Base-by-base conservation (phyloP, 1,140 invertebrate genomes). In the Zaprionus tsacasi region DNA sequence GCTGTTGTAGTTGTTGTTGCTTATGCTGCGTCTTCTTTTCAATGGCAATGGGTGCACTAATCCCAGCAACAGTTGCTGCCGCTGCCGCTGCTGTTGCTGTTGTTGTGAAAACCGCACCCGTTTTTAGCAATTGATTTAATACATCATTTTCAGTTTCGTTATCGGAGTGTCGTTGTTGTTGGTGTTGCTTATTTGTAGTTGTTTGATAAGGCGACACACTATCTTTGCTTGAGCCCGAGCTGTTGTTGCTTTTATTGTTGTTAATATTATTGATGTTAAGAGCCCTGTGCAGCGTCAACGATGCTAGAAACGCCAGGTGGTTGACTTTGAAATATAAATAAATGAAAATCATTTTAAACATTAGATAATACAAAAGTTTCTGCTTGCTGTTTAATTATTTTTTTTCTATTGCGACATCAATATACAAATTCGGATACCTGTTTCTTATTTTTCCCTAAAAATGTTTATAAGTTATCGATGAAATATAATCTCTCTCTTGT, bases 211-310 rank as follows among this genome's bases (percentile, higher is more conserved):
- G 48, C 27, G 40, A 52, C 55, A 36, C 65, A 68, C 56, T 61
- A 73, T 57, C 66, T n/a, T 27, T 70, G 17, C 67, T 38, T 35
- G 50, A 27, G 48, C 52, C 63, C 58, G 71, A 68, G 38, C 52
- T 66, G 55, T 33, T 70, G 36, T 61, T 68, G 56, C 68, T 48
- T 17, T 38, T 80, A 12, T 72, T 74, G 30, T 68, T 90, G 56
- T 83, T 82, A 56, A 74, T 91, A 38, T 77, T 91, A 60, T 91
- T 91, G 35, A 91, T 83, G 68, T 91, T 91, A 57, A 91, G 82
- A 76, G 79, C 78, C 78, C 82, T 91, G 61, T 87, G 88, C 69
- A 92, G 61, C 57, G 81, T 78, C 78, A 88, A 43, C 59, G 91
- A 88, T 55, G 86, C 83, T 40, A 92, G 78, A 30, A 89, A 59